These are phyloP conservation scores for Psammodynastes pulverulentus DNA, from an alignment of 2,113 vertebrate genomes.

Conservation along the genomic window DNA sequence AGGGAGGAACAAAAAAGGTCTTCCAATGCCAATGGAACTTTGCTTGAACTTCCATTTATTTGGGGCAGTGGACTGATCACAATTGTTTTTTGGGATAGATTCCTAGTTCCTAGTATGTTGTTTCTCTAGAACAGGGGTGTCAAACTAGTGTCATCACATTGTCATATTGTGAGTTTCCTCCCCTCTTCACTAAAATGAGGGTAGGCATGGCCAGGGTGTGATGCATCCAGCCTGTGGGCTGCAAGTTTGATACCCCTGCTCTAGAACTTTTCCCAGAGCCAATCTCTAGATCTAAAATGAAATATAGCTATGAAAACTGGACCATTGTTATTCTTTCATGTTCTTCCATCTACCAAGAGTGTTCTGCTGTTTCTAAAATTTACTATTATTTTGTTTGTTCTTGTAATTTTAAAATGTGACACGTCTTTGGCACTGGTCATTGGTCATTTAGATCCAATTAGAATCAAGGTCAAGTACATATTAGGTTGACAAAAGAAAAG, in stretches of 20 bases:
- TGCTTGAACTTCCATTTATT: background rate
- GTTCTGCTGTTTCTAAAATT: background rate
- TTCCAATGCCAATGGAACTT: background rate
- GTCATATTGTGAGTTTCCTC: too few relatives aligned
- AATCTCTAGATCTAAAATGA: background rate
- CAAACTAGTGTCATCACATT: too few relatives aligned
- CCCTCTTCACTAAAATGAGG: too few relatives aligned
- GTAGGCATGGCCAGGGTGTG: too few relatives aligned
- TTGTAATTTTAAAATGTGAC: conserved; percentile 14
- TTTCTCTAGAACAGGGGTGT: background rate
- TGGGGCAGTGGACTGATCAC: background rate
- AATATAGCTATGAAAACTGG: background rate
- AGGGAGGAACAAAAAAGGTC: background rate
- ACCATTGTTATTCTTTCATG: background rate
- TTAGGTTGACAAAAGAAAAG: conserved; percentile 30
- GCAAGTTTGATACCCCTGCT: too few relatives aligned
- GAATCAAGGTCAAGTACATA: conserved; percentile 63
- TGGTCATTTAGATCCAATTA: conserved; percentile 58
- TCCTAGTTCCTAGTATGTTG: background rate
- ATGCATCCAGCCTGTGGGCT: too few relatives aligned
- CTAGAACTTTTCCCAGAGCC: background rate
- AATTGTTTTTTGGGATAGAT: background rate
- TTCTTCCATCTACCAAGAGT: background rate
- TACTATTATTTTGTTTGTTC: conserved; percentile 24
- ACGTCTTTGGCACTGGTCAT: background rate